These are phyloP conservation scores for Dolichopus griseipennis DNA, from an alignment of 2,888 invertebrate genomes.

Conservation along the genomic window DNA sequence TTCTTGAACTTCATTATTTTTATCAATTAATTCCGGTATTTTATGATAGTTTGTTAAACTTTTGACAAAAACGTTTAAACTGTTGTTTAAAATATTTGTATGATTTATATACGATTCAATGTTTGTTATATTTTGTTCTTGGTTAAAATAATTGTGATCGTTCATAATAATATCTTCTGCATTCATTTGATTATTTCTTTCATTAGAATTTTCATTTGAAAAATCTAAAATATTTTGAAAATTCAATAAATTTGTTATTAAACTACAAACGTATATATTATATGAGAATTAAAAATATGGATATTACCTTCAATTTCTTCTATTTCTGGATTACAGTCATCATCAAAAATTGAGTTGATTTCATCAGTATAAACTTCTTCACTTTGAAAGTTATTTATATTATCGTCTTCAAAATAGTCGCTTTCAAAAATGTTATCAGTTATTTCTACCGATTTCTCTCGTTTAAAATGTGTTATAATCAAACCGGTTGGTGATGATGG, in stretches of 20 bases:
- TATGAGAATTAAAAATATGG: not conserved
- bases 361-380: not conserved
- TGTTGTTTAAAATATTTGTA: not conserved
- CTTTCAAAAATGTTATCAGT: not conserved
- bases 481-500: not conserved
- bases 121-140: not conserved
- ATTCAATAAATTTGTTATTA: no score
- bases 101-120: not conserved
- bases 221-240: not conserved
- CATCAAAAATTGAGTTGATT: not conserved
- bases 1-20: not conserved
- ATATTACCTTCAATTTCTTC: not conserved
- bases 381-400: not conserved
- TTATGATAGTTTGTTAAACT: not conserved
- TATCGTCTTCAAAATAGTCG: not conserved
- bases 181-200: not conserved
- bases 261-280: not conserved
- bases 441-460: not conserved
- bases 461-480: not conserved
- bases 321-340: not conserved
- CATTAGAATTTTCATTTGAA: not conserved
- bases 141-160: constrained; percentile 4
- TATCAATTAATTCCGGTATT: not conserved
- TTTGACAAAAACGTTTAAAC: not conserved
- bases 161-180: not conserved